Percentiles rank a stretch among this genome's conserved stretches.
phyloP scores from a whole-genome alignment of 1,140 invertebrate genomes.

The Microplitis demolitor region DNA sequence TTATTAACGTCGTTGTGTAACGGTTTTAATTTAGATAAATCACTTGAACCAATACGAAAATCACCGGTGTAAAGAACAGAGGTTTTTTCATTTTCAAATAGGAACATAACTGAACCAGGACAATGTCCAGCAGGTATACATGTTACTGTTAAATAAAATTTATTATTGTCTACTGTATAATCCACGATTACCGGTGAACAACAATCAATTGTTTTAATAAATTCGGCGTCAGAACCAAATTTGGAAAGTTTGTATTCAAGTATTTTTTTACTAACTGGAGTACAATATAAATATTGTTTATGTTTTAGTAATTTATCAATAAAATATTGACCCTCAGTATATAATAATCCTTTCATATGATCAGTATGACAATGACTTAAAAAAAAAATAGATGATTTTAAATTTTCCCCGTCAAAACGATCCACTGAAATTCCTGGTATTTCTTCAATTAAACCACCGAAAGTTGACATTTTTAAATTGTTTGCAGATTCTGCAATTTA shows the following conservation, averaged over 20 bases:
- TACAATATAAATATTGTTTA: slow-evolving; percentile 51
- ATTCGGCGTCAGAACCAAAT: slow-evolving; percentile 19
- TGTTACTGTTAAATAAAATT: slow-evolving; percentile 61
- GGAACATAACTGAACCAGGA: slow-evolving; percentile 76
- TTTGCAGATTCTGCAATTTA: background rate
- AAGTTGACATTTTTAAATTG: slow-evolving; percentile 65
- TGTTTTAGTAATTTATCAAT: slow-evolving; percentile 32
- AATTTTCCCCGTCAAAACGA: slow-evolving; percentile 63
- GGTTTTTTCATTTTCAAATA: slow-evolving; percentile 63
- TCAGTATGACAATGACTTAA: slow-evolving; percentile 72
- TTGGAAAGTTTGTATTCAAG: slow-evolving; percentile 30
- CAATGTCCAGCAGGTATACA: slow-evolving; percentile 73
- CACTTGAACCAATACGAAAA: slow-evolving; percentile 65
- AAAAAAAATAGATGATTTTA: slow-evolving; percentile 66
- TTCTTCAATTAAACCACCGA: slow-evolving; percentile 66
- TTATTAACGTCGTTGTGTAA: slow-evolving; percentile 59
- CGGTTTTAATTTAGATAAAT: slow-evolving; percentile 63
- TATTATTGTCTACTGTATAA: slow-evolving; percentile 30
- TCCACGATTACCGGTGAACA: slow-evolving; percentile 40
- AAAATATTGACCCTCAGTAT: slow-evolving; percentile 28
- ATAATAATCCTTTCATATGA: slow-evolving; percentile 68
- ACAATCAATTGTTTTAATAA: slow-evolving; percentile 48
- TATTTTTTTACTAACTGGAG: slow-evolving; percentile 46
- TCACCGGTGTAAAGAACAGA: slow-evolving; percentile 74
- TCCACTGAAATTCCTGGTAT: slow-evolving; percentile 69